Conservation (phyloP, 2,888 invertebrate species). For the Sericinus montela region DNA sequence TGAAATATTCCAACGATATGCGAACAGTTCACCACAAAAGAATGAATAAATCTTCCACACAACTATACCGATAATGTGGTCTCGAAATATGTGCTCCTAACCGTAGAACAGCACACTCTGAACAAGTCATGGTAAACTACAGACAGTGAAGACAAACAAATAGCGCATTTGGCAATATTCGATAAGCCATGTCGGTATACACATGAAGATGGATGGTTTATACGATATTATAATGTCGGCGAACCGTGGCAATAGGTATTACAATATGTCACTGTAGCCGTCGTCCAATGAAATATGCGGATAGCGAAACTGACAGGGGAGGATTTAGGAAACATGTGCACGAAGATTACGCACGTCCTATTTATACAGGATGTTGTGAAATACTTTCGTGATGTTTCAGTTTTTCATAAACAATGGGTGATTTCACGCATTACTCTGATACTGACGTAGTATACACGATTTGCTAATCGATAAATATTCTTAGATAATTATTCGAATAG, state of each 20-base stretch:
- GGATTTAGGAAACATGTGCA: slow-evolving; percentile 32
- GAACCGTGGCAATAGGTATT: slow-evolving; percentile 22
- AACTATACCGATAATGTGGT: slow-evolving; percentile 1
- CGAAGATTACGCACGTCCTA: too few relatives aligned
- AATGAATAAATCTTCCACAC: background rate
- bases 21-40: background rate
- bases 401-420: too few relatives aligned
- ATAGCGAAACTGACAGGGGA: slow-evolving; percentile 31
- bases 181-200: slow-evolving; percentile 5
- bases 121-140: background rate
- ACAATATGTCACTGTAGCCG: slow-evolving; percentile 27
- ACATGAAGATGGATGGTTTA: slow-evolving; percentile 1
- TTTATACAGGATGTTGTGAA: too few relatives aligned
- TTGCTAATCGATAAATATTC: too few relatives aligned
- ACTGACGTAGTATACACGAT: too few relatives aligned
- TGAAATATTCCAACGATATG: too few relatives aligned
- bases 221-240: background rate
- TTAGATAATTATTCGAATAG: too few relatives aligned
- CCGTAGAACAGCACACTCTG: background rate
- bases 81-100: background rate
- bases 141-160: background rate
- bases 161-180: slow-evolving; percentile 6
- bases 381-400: too few relatives aligned
- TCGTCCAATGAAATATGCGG: slow-evolving; percentile 36
- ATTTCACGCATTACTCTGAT: too few relatives aligned